Evolutionary conservation across 2,113 vertebrate genomes (phyloP).

Genomic region (Mastomys coucha): DNA sequence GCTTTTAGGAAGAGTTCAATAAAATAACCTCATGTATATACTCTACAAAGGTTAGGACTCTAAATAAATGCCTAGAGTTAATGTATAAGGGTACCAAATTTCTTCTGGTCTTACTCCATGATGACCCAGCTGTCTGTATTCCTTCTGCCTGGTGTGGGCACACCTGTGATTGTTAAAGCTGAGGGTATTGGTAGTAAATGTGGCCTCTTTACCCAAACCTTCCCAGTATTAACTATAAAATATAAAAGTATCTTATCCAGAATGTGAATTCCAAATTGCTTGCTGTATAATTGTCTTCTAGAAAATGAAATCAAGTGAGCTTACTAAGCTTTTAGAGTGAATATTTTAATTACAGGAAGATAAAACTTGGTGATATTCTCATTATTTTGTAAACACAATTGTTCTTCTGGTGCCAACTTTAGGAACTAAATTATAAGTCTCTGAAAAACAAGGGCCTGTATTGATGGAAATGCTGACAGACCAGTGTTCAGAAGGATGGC

Average conservation of each 20-base stretch:
- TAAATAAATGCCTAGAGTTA: not conserved
- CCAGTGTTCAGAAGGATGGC: conserved; percentile 80
- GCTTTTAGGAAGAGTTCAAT: not conserved
- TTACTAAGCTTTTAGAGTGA: conserved; percentile 30
- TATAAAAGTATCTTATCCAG: conserved; percentile 13
- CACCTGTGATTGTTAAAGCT: not conserved
- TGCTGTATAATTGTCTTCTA: not conserved
- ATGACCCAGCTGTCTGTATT: not conserved
- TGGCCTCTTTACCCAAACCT: not conserved
- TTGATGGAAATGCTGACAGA: conserved; percentile 84
- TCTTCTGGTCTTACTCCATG: not conserved
- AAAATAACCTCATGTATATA: not conserved
- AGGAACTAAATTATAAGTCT: conserved; percentile 79
- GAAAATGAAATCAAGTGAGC: conserved; percentile 53
- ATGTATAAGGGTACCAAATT: not conserved
- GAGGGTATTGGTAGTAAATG: not conserved
- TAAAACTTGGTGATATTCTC: conserved; percentile 51
- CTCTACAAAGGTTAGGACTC: not conserved
- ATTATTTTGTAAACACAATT: conserved; percentile 80
- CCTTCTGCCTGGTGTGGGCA: not conserved
- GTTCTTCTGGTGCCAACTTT: conserved; percentile 80
- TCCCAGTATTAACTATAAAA: not conserved
- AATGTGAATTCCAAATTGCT: conserved; percentile 37
- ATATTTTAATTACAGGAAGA: conserved; percentile 66
- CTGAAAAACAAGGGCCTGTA: conserved; percentile 77